phyloP scores from a whole-genome alignment of 2,888 invertebrate species.

The Dyspetes luteomarginatus region DNA sequence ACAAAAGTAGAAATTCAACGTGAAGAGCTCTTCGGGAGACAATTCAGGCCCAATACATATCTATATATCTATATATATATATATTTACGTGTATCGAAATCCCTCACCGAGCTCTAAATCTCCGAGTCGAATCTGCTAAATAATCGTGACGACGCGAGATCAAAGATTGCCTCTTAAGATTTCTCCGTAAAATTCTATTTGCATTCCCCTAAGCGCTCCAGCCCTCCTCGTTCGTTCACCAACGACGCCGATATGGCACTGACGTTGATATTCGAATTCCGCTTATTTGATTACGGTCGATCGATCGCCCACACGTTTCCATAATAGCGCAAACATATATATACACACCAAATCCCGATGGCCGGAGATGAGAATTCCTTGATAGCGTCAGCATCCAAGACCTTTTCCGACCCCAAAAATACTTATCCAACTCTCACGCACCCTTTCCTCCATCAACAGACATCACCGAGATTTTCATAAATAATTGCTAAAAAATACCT shows the following conservation, averaged over 20 bases:
- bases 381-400: conserved; percentile 20
- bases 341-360: neutral
- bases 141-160: conserved; percentile 54
- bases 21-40: too few species aligned
- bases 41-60: neutral
- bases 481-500: neutral
- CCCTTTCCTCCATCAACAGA: neutral
- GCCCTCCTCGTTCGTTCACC: conserved; percentile 54
- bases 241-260: conserved; percentile 57
- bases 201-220: conserved; percentile 54
- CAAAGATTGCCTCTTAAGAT: conserved; percentile 68
- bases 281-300: conserved; percentile 77
- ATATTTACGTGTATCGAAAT: neutral
- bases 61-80: neutral
- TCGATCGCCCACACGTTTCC: conserved; percentile 68
- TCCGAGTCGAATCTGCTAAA: conserved; percentile 60
- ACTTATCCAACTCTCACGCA: conserved; percentile 5
- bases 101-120: conserved; percentile 48
- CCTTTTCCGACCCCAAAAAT: neutral
- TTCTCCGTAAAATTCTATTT: conserved; percentile 63
- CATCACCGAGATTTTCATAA: neutral
- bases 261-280: conserved; percentile 75
- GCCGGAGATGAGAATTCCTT: conserved; percentile 58
- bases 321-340: neutral
- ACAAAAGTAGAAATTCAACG: too few species aligned